These are phyloP conservation scores for Macrotis lagotis DNA, from an alignment of 2,113 vertebrate genomes.

Conservation along the genomic window DNA sequence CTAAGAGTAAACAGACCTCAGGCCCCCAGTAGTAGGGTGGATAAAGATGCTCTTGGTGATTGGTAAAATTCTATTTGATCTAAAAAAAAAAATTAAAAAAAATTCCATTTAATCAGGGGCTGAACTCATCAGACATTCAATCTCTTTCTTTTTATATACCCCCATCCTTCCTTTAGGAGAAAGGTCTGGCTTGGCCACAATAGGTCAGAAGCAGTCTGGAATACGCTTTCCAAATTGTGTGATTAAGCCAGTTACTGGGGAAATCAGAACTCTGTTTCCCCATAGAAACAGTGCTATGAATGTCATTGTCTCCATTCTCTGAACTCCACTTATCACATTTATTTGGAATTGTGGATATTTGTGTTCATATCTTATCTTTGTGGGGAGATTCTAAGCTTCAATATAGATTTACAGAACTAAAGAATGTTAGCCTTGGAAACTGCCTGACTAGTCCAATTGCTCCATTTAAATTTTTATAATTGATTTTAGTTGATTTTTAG, in stretches of 20 bases:
- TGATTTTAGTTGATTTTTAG: background rate
- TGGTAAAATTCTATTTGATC: background rate
- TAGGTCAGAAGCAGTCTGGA: background rate
- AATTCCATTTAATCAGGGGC: background rate
- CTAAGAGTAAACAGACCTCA: background rate
- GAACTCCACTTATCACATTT: background rate
- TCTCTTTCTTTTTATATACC: background rate
- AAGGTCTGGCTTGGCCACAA: background rate
- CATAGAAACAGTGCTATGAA: background rate
- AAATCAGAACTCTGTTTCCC: background rate
- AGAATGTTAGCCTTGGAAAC: background rate
- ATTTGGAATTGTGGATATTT: background rate
- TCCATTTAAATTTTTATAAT: background rate
- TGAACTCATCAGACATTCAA: background rate
- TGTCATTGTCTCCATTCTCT: background rate
- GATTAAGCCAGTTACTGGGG: background rate
- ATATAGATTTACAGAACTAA: background rate
- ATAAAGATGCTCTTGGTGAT: background rate
- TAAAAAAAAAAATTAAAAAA: too few species aligned
- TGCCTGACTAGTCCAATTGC: background rate
- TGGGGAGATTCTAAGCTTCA: background rate
- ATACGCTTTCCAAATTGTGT: background rate
- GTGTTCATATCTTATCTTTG: background rate
- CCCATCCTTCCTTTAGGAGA: background rate
- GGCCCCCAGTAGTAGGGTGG: background rate